Evolutionary conservation across 1,140 invertebrate species (phyloP).

Genomic region (Ericerus pela): DNA sequence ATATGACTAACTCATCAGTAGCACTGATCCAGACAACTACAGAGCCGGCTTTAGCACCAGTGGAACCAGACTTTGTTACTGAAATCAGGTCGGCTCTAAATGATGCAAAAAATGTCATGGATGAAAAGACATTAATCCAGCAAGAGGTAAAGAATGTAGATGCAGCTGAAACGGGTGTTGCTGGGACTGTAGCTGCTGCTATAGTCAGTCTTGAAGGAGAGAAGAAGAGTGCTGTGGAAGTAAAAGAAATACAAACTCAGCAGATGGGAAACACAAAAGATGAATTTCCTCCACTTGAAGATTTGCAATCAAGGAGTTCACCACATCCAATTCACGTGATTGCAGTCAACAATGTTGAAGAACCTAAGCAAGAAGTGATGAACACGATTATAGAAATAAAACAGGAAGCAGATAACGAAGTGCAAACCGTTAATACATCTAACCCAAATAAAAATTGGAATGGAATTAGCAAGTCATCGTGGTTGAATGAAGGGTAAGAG

Average conservation of each 20-base stretch:
- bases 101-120: not conserved
- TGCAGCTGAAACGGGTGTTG: too few species aligned
- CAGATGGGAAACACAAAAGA: too few species aligned
- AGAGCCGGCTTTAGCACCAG: not conserved
- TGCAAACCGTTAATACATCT: not conserved
- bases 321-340: not conserved
- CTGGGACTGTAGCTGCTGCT: too few species aligned
- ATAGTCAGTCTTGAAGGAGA: too few species aligned
- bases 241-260: too few species aligned
- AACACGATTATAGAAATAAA: not conserved
- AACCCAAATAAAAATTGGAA: not conserved
- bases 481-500: constrained; percentile 5
- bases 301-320: not conserved
- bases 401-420: not conserved
- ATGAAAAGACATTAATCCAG: too few species aligned
- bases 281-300: not conserved
- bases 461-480: constrained; percentile 7
- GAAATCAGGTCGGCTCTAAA: not conserved
- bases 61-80: not conserved
- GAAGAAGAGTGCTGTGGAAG: too few species aligned
- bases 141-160: too few species aligned
- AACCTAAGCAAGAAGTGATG: not conserved
- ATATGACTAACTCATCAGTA: not conserved
- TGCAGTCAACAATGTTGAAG: not conserved
- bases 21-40: not conserved